Percentiles rank a stretch among this genome's conserved stretches.
phyloP scores from a whole-genome alignment of 2,113 vertebrate genomes.

The Procavia capensis region DNA sequence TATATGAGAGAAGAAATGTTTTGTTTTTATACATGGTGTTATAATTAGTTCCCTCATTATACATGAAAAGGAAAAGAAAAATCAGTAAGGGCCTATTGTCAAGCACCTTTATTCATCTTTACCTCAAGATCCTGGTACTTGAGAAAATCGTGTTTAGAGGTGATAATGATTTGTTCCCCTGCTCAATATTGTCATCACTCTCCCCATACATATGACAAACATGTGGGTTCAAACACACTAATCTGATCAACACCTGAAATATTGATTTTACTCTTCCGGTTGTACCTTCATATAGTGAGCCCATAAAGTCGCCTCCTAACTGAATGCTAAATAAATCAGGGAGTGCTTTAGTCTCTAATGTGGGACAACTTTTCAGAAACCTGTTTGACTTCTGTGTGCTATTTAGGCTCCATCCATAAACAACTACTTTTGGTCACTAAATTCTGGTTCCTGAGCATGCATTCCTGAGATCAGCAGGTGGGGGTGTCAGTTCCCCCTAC shows the following conservation, averaged over 20 bases:
- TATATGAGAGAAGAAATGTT: neutral
- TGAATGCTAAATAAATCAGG: neutral
- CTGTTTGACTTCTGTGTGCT: neutral
- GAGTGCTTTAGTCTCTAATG: neutral
- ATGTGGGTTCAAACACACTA: fast-evolving
- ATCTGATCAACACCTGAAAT: neutral
- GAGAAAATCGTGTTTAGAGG: neutral
- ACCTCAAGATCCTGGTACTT: neutral
- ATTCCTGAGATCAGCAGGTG: neutral
- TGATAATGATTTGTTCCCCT: neutral
- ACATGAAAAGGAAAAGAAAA: neutral
- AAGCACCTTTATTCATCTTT: neutral
- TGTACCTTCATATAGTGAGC: neutral
- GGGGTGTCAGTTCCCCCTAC: neutral
- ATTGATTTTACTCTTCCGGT: neutral
- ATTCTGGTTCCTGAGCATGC: neutral
- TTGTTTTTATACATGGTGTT: neutral
- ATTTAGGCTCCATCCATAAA: neutral
- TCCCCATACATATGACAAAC: neutral
- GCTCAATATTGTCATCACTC: neutral
- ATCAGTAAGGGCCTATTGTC: neutral
- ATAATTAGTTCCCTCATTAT: neutral
- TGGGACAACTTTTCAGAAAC: neutral
- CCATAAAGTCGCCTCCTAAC: neutral
- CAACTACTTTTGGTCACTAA: neutral